Percentiles rank a stretch among this genome's conserved stretches.
Conservation (phyloP, 1,140 invertebrate species). For the Dreissena rostriformis region DNA sequence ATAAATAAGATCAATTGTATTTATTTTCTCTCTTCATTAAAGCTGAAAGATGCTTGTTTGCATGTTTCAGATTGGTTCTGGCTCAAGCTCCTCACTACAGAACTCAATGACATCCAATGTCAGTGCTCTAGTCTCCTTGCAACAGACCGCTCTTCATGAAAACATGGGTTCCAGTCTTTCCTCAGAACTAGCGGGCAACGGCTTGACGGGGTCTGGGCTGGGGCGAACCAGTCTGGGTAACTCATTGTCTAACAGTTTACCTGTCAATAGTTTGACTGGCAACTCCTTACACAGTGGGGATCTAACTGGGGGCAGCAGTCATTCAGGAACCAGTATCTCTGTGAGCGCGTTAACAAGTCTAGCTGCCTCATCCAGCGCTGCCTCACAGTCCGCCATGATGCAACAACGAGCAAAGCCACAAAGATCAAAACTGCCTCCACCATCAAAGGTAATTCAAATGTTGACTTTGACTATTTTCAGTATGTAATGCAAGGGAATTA, state of each 20-base stretch:
- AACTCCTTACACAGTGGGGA: constrained; percentile 43
- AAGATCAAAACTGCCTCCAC: constrained; percentile 92
- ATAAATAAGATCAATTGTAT: no score
- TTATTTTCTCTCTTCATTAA: no score
- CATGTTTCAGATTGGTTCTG: constrained; percentile 53
- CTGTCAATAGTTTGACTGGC: constrained; percentile 45
- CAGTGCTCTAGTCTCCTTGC: constrained; percentile 64
- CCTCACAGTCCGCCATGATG: constrained; percentile 72
- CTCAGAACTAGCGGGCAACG: constrained; percentile 48
- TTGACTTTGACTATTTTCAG: no score
- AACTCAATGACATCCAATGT: constrained; percentile 64
- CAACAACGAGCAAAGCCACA: constrained; percentile 86
- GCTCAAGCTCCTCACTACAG: constrained; percentile 51
- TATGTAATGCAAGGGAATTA: no score
- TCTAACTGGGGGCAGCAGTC: constrained; percentile 42
- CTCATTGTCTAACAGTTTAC: constrained; percentile 35
- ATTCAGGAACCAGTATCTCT: constrained; percentile 42
- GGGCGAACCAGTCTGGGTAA: constrained; percentile 42
- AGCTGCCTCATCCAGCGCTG: constrained; percentile 57
- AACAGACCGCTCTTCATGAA: constrained; percentile 47
- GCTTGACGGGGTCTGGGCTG: constrained; percentile 34
- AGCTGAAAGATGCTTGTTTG: neutral
- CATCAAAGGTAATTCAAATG: constrained; percentile 87
- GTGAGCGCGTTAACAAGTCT: constrained; percentile 20
- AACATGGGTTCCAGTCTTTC: constrained; percentile 43